Conservation (phyloP, 1,140 invertebrate genomes). For the Trichonephila clavipes region DNA sequence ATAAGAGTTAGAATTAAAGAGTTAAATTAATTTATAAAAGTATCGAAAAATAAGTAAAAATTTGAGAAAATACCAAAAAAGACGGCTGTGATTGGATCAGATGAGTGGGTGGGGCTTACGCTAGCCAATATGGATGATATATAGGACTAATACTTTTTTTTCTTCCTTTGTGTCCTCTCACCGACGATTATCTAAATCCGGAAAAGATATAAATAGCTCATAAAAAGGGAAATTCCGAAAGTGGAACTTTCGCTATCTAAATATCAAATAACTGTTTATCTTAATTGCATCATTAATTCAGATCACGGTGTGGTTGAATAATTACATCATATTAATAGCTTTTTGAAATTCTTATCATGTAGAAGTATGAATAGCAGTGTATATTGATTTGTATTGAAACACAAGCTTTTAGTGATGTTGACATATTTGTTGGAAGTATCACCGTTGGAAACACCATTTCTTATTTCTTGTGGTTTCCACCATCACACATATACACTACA, state of each 20-base stretch:
- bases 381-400: not conserved
- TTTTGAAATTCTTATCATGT: conserved; percentile 37
- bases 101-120: too few species aligned
- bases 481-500: too few species aligned
- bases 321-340: conserved; percentile 4
- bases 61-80: too few species aligned
- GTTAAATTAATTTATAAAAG: too few species aligned
- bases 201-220: conserved; percentile 30
- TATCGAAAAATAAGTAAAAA: too few species aligned
- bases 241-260: conserved; percentile 35
- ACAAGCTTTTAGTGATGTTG: not conserved
- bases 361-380: conserved; percentile 7
- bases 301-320: conserved; percentile 11
- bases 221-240: conserved; percentile 13
- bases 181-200: not conserved
- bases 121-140: too few species aligned
- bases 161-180: not conserved
- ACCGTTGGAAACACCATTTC: not conserved
- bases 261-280: conserved; percentile 40
- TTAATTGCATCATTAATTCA: conserved; percentile 31
- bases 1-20: too few species aligned
- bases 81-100: too few species aligned
- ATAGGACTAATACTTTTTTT: not conserved
- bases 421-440: not conserved
- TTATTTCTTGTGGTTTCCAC: not conserved